Base-by-base conservation (phyloP, 2,888 invertebrate species). In the Tachina fera region DNA sequence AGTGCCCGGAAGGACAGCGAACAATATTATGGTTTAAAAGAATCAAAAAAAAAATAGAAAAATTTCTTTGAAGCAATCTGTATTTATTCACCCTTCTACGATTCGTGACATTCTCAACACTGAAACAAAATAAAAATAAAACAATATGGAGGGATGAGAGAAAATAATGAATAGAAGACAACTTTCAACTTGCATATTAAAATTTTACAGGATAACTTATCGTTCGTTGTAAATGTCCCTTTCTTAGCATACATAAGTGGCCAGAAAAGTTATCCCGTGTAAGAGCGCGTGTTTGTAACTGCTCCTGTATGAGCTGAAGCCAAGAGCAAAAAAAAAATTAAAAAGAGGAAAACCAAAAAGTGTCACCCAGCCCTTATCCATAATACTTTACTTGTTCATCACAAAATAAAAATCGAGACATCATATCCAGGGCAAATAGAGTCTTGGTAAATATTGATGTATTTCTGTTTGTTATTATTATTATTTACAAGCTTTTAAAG, bases 201-300 rank as follows among this genome's bases (percentile, higher is more conserved):
- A 76, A 53, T 22, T 63, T 56, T 22, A 11, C 84, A 87, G 87
- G 87, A 88, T 87, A 88, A 87, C 87, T 86, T 88, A 75, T 75
- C 87, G 68, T 47, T 58, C 77, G 63, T 83, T 77, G 79, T 79
- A 83, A 82, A 87, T 81, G 84, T 87, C 41, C 65, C 6, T 58
- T 58, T 43, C 22, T 1, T 65, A 80, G 74, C 84, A 83, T 86
- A 83, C 84, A 87, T 87, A 87, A 84, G 84, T 71, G 60, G 51
- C 16, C 72, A 80, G 81, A 74, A 78, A 88, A 84, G 86, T 88
- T 87, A 87, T 88, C 86, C 88, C 86, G 88, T 88, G 61, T 70
- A 70, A 70, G 56, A 75, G 47, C 22, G 76, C 72, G 81, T 76
- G 76, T 49, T 65, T 71, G 63, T 76, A 49, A 56, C 63, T 61